Evolutionary conservation across 2,888 invertebrate species (phyloP).

Genomic region (Euphydryas editha): DNA sequence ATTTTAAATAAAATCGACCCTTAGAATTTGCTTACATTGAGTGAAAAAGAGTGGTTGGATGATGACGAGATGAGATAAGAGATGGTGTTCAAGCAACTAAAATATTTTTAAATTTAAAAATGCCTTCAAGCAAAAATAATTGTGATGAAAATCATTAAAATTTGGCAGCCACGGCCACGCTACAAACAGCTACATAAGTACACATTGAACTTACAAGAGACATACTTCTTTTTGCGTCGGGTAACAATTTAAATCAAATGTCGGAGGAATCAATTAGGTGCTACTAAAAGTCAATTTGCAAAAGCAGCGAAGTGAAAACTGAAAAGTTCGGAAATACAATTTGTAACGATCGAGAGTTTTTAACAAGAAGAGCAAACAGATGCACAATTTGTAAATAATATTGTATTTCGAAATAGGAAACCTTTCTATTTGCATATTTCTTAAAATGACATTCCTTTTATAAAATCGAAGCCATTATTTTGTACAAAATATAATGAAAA

Average conservation of each 20-base stretch:
- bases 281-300: conserved; percentile 4
- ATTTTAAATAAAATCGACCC: too few species aligned
- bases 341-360: neutral
- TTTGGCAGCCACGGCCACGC: too few species aligned
- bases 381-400: neutral
- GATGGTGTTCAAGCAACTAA: too few species aligned
- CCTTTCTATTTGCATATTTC: neutral
- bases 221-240: neutral
- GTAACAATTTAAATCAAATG: neutral
- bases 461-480: too few species aligned
- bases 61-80: too few species aligned
- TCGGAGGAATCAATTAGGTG: neutral
- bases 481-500: too few species aligned
- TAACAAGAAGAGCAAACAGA: conserved; percentile 3
- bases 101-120: too few species aligned
- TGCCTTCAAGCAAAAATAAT: too few species aligned
- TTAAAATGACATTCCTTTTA: neutral
- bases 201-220: neutral
- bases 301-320: neutral
- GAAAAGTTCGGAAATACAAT: conserved; percentile 5
- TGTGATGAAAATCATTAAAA: too few species aligned
- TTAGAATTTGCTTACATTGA: too few species aligned
- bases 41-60: too few species aligned
- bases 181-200: too few species aligned
- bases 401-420: neutral